Base-by-base conservation (phyloP, 2,797 vertebrate genomes). In the Ctenosaura bakeri region DNA sequence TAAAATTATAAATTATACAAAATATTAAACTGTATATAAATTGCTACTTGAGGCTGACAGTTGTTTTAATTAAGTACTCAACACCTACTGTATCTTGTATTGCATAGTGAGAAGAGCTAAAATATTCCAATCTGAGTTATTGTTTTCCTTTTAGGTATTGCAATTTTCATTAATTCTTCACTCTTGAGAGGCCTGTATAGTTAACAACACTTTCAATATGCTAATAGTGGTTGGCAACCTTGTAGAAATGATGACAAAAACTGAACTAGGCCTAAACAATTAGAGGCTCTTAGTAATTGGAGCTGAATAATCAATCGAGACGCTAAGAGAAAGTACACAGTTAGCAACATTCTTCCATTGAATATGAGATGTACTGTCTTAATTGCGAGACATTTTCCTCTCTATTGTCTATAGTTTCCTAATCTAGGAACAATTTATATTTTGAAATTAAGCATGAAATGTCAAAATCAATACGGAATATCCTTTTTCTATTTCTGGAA, bases 271-370 rank as follows among this genome's bases (percentile, higher is more conserved):
- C 83, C 62, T 71, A 66, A 71, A 50, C 76, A 85, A 71, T 90
- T 90, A 85, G 83, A 79, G 83, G 10, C 66, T 79, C n/a, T 90
- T 62, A 69, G 62, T 90, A 90, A 90, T 85, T 90, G 76, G 46
- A 76, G 52, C 62, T 71, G 62, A 85, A 56, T 71, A 78, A 90
- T 90, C 88, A 90, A 90, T 90, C 82, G 71, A 85, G 76, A 85
- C 35, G 56, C 35, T 46, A 80, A 85, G n/a, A 59, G 83, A 78
- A 85, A 42, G 88, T 69, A 66, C 64, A 71, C 62, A 80, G 88
- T 79, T 90, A 90, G 83, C 76, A 85, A 71, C 62, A 79, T 18
- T 71, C 74, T 85, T 85, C 26, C 76, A 90, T 80, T 90, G 74
- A 52, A 52, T n/a, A 71, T n/a, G 83, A 80, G 74, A 89, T 85